Percentiles rank a stretch among this genome's conserved stretches.
Conservation (phyloP, 2,797 vertebrate genomes). For the Gorsachius magnificus region DNA sequence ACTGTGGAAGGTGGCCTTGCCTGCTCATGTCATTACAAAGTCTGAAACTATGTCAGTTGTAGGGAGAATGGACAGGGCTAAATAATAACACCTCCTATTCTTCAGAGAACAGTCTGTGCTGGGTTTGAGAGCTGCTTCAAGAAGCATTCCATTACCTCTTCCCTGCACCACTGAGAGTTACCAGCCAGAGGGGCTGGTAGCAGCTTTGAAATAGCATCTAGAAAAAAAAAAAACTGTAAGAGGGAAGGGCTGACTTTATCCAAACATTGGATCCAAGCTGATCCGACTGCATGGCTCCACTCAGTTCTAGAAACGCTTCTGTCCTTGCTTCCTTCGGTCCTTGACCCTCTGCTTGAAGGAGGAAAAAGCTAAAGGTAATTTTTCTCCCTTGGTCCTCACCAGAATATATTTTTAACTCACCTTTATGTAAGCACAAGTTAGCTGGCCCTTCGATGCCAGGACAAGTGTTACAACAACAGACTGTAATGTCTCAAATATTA, state of each 20-base stretch:
- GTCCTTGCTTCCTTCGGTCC: not conserved
- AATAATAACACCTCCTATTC: not conserved
- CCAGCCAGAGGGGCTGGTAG: not conserved
- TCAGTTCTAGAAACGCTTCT: not conserved
- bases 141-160: not conserved
- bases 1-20: not conserved
- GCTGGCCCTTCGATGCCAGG: not conserved
- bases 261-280: not conserved
- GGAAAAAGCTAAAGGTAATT: not conserved
- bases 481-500: slow-evolving; percentile 31
- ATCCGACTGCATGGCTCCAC: not conserved
- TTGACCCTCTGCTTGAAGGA: not conserved
- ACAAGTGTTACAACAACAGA: slow-evolving; percentile 9
- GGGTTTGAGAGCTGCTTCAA: not conserved
- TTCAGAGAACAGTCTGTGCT: not conserved
- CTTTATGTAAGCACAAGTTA: not conserved
- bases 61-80: not conserved
- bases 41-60: not conserved
- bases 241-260: not conserved
- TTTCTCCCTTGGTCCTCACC: not conserved
- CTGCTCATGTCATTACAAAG: not conserved
- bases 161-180: not conserved
- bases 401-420: not conserved
- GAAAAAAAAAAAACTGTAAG: not conserved
- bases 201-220: not conserved